Percentiles rank a stretch among this genome's conserved stretches.
These are phyloP conservation scores for Chloromyia formosa DNA, from an alignment of 2,888 invertebrate genomes.

Conservation along the genomic window DNA sequence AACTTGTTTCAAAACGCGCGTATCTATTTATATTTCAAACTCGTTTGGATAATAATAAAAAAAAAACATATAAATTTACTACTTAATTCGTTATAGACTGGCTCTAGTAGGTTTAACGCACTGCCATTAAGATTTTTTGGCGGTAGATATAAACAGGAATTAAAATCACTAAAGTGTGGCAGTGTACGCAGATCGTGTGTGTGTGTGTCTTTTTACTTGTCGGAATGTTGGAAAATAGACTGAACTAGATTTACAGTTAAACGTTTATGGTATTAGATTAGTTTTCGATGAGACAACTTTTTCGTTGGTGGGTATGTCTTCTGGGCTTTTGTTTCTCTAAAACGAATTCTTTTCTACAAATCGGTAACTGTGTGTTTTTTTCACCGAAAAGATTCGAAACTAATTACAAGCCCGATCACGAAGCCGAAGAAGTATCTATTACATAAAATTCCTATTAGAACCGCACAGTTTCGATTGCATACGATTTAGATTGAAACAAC, in stretches of 20 bases:
- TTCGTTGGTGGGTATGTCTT: too few species aligned
- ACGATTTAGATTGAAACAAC: background rate
- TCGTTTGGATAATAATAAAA: slow-evolving; percentile 24
- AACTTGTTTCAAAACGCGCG: background rate
- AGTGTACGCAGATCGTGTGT: slow-evolving; percentile 1
- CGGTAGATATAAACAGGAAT: background rate
- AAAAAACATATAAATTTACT: slow-evolving; percentile 32
- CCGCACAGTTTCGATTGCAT: background rate
- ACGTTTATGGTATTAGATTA: too few species aligned
- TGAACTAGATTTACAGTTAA: too few species aligned
- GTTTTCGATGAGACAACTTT: too few species aligned
- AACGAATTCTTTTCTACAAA: too few species aligned
- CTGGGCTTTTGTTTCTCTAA: too few species aligned
- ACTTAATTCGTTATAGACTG: slow-evolving; percentile 19
- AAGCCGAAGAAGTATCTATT: background rate
- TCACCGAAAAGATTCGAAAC: too few species aligned
- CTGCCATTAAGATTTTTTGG: slow-evolving; percentile 34
- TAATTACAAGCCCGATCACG: too few species aligned
- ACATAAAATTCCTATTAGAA: background rate
- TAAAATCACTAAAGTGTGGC: slow-evolving; percentile 22
- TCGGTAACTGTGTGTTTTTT: too few species aligned
- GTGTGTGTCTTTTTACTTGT: too few species aligned
- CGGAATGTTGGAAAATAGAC: background rate
- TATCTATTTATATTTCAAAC: slow-evolving; percentile 33
- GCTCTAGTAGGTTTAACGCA: slow-evolving; percentile 20